Percentiles rank a stretch among this genome's conserved stretches.
Conservation (phyloP, 1,140 invertebrate genomes). For the Meteorus sp. region DNA sequence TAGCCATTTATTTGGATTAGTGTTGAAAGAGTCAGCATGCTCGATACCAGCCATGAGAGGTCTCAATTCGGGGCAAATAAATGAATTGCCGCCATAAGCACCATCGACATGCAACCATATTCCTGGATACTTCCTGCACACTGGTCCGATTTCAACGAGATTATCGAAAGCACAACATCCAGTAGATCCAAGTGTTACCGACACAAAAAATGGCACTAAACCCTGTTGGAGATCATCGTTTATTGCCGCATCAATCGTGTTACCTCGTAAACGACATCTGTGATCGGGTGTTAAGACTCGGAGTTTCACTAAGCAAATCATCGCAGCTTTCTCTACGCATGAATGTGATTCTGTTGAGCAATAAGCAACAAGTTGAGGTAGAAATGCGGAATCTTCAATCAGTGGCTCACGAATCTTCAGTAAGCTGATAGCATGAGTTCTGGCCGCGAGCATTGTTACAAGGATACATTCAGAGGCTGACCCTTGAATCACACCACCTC, state of each 20-base stretch:
- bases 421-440: slow-evolving; percentile 72
- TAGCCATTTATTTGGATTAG: slow-evolving; percentile 93
- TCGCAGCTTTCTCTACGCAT: slow-evolving; percentile 92
- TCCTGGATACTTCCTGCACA: slow-evolving; percentile 69
- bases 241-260: slow-evolving; percentile 70
- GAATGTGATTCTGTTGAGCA: slow-evolving; percentile 85
- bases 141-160: slow-evolving; percentile 77
- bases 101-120: slow-evolving; percentile 77
- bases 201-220: slow-evolving; percentile 85
- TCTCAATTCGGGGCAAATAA: slow-evolving; percentile 83
- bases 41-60: slow-evolving; percentile 76
- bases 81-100: slow-evolving; percentile 82
- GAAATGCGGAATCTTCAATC: slow-evolving; percentile 68
- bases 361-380: slow-evolving; percentile 85
- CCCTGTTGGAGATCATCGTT: slow-evolving; percentile 79
- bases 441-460: slow-evolving; percentile 79
- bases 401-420: slow-evolving; percentile 64
- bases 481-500: slow-evolving; percentile 79
- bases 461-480: slow-evolving; percentile 89
- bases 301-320: slow-evolving; percentile 87
- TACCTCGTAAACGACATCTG: slow-evolving; percentile 75
- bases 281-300: slow-evolving; percentile 86
- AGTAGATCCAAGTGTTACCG: slow-evolving; percentile 78
- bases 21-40: slow-evolving; percentile 88
- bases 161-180: slow-evolving; percentile 83